Percentiles rank a stretch among this genome's conserved stretches.
These are phyloP conservation scores for Therioaphis trifolii DNA, from an alignment of 2,888 invertebrate species.

Conservation along the genomic window DNA sequence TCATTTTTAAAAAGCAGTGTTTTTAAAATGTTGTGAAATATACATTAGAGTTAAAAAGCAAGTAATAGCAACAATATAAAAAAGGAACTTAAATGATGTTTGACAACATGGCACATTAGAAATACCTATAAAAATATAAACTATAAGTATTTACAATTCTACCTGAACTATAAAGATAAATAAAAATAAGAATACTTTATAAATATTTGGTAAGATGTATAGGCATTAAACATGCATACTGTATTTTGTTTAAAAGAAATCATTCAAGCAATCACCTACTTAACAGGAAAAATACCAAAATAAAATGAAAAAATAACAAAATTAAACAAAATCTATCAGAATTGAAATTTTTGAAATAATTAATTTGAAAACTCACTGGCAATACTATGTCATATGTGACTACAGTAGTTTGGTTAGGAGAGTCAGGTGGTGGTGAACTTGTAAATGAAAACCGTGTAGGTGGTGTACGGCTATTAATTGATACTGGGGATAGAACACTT, in stretches of 20 bases:
- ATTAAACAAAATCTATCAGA: slow-evolving; percentile 18
- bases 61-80: slow-evolving; percentile 1
- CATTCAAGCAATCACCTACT: slow-evolving; percentile 23
- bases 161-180: neutral
- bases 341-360: slow-evolving; percentile 33
- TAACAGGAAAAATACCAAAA: slow-evolving; percentile 21
- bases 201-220: slow-evolving; percentile 10
- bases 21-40: neutral
- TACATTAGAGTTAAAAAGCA: neutral
- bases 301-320: slow-evolving; percentile 18
- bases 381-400: slow-evolving; percentile 59
- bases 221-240: neutral
- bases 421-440: slow-evolving; percentile 67
- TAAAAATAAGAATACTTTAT: neutral
- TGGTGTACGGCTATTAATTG: slow-evolving; percentile 55
- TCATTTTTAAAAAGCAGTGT: neutral
- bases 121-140: neutral
- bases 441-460: slow-evolving; percentile 67
- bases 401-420: slow-evolving; percentile 64
- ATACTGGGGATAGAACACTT: slow-evolving; percentile 56
- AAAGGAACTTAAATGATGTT: neutral
- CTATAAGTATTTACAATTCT: neutral
- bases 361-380: slow-evolving; percentile 45
- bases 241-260: neutral
- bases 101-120: neutral